Evolutionary conservation across 2,113 vertebrate genomes (phyloP), one percentile per base, ranked within the genome.

Genomic region (Lophura nycthemera): DNA sequence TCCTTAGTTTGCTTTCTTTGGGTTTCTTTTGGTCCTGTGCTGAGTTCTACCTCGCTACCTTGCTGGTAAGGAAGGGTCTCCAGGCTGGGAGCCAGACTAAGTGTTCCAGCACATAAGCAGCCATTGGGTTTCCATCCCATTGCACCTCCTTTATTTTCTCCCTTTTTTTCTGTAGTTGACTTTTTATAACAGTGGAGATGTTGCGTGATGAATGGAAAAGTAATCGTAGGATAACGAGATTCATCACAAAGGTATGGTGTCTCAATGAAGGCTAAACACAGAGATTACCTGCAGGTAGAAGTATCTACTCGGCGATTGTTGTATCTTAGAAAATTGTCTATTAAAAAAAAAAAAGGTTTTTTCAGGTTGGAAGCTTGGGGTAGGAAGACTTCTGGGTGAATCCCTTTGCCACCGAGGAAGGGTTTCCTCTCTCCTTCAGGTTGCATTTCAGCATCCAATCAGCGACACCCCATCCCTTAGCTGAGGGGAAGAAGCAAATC

Each of bases 231-330:
- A 52, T 93, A 82, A 52, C 0, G 0, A 81, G 19, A 52, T 74
- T 91, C 50, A 67, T 92, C 40, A 24, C 64, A 71, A 87, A 88
- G 72, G 63, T 19, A 40, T 0, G 1, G 59, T 79, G 83, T 92
- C 73, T 77, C 69, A 65, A 47, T 89, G 89, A 92, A 95, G 92
- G 80, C 71, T 94, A 38, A 92, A 90, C 47, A 72, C 12, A 65
- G 87, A 93, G 91, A 47, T 89, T 89, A 90, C 70, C 74, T 92
- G 66, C 73, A 59, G 72, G 6, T 86, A 95, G 91, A 81, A 94
- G 69, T 94, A 94, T 95, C 95, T 92, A 61, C 69, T 95, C 72
- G 13, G 61, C 0, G 1, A 86, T 92, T 89, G 86, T 92, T 93
- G 3, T 87, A 57, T 79, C 81, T 86, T 94, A 94, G 88, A 78